These are phyloP conservation scores for Germaria angustata DNA, from an alignment of 2,888 invertebrate species.

Conservation along the genomic window DNA sequence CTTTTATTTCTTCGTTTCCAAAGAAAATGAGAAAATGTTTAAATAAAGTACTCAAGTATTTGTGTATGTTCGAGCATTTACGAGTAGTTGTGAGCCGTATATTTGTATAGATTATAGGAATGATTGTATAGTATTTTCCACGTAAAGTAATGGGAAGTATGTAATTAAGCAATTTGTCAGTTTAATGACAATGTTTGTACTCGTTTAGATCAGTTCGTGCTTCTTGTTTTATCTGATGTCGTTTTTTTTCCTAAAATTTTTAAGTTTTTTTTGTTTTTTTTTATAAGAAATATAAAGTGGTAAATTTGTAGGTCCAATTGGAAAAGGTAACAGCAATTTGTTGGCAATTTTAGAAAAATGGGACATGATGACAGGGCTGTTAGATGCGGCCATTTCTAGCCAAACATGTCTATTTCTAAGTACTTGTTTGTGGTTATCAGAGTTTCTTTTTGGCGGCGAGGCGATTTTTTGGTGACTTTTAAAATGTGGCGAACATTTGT, in stretches of 20 bases:
- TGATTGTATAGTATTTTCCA: conserved; percentile 19
- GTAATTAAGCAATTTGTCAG: conserved; percentile 68
- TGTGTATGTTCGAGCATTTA: neutral
- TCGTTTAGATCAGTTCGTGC: neutral
- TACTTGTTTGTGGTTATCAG: no score
- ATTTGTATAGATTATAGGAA: neutral
- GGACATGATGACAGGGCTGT: no score
- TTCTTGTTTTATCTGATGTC: conserved; percentile 28
- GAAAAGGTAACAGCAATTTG: neutral
- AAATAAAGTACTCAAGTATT: conserved; percentile 5
- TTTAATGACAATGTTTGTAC: conserved; percentile 62
- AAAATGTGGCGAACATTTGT: no score
- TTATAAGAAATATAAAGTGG: neutral
- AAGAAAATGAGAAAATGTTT: conserved; percentile 61
- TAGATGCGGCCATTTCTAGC: no score
- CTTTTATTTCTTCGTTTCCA: conserved; percentile 37
- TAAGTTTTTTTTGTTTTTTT: neutral
- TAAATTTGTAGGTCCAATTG: neutral
- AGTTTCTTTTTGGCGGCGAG: no score
- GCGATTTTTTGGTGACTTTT: no score
- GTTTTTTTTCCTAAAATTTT: neutral
- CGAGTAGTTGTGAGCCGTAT: neutral
- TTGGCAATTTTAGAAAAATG: neutral
- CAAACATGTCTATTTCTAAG: no score
- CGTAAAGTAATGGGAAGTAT: conserved; percentile 61